Evolutionary conservation across 2,797 vertebrate genomes (phyloP).

Genomic region (Notamacropus eugenii): DNA sequence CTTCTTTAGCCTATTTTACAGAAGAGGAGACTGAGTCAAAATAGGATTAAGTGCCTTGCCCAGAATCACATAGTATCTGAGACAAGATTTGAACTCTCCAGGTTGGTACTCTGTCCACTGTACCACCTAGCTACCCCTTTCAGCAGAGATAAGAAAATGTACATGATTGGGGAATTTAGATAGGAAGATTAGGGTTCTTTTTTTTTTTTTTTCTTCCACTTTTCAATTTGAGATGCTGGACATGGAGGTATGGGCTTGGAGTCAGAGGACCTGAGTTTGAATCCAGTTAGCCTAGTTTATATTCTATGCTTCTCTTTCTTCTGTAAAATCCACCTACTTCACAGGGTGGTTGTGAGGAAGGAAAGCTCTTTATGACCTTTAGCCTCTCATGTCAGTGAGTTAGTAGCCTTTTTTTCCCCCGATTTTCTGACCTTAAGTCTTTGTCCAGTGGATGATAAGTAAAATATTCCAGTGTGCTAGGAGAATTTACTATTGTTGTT

Average conservation of each 20-base stretch:
- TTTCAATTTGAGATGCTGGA: background rate
- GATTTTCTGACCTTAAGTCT: background rate
- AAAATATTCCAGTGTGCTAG: background rate
- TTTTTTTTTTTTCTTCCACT: rapidly evolving
- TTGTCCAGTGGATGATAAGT: background rate
- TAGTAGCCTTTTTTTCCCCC: background rate
- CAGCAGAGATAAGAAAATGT: background rate
- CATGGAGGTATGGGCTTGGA: background rate
- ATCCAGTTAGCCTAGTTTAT: background rate
- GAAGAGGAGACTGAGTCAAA: background rate
- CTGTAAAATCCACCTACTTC: background rate
- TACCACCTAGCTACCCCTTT: background rate
- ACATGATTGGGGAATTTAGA: background rate
- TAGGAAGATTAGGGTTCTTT: background rate
- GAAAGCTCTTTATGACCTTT: background rate
- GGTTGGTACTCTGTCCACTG: background rate
- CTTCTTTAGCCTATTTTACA: background rate
- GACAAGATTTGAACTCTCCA: background rate
- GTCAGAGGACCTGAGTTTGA: background rate
- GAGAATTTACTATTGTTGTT: background rate
- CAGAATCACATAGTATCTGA: background rate
- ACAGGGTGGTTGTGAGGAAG: background rate
- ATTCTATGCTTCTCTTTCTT: background rate
- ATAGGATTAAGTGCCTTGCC: background rate
- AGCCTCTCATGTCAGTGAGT: background rate